These are phyloP conservation scores for Phoebastria nigripes DNA, from an alignment of 2,797 vertebrate species.

Conservation along the genomic window DNA sequence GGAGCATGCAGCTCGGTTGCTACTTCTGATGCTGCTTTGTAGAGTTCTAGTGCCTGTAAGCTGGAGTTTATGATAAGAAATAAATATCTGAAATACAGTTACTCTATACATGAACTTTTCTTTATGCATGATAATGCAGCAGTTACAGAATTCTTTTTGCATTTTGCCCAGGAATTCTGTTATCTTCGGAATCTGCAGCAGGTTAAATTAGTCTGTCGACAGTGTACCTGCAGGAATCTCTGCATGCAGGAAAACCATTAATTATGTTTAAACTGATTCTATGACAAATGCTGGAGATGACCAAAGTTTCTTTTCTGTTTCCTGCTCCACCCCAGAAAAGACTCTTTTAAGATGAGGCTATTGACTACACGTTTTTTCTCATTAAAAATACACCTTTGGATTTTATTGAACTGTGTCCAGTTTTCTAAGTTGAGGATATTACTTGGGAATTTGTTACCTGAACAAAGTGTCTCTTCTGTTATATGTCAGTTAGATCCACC, in stretches of 20 bases:
- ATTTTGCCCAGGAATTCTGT: constrained; percentile 27
- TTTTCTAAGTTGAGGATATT: neutral
- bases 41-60: neutral
- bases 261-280: constrained; percentile 36
- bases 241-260: constrained; percentile 17
- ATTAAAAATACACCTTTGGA: neutral
- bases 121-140: neutral
- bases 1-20: neutral
- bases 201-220: constrained; percentile 9
- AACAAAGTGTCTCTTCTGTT: neutral
- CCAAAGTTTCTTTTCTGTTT: neutral
- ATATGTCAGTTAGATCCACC: neutral
- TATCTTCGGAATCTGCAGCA: neutral
- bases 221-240: neutral
- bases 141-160: neutral
- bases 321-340: neutral
- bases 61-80: neutral
- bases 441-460: neutral
- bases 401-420: neutral
- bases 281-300: neutral
- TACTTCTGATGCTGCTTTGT: neutral
- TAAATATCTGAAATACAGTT: neutral
- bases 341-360: neutral
- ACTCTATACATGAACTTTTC: neutral
- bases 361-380: neutral